Evolutionary conservation across 1,140 invertebrate genomes (phyloP).

Genomic region (Cydia fagiglandana): DNA sequence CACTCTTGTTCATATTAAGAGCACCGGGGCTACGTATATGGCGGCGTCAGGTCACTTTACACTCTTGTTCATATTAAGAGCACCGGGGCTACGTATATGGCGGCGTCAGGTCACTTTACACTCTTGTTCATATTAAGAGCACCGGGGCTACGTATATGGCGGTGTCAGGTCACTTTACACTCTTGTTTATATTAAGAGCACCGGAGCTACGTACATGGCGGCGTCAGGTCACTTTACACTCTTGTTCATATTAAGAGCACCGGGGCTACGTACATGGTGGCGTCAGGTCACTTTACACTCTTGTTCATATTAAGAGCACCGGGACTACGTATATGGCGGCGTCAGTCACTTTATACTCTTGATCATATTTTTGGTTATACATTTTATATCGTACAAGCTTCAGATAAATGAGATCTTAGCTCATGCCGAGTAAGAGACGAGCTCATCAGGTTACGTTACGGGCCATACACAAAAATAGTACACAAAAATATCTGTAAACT

Average conservation of each 20-base stretch:
- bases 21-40: constrained; percentile 97
- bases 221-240: constrained; percentile 85
- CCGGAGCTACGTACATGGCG: constrained; percentile 97
- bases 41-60: constrained; percentile 89
- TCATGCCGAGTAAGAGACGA: too few species aligned
- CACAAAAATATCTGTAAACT: too few species aligned
- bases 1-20: constrained; percentile 85
- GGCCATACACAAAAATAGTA: too few species aligned
- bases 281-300: constrained; percentile 83
- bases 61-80: constrained; percentile 87
- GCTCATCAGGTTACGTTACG: too few species aligned
- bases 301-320: constrained; percentile 91
- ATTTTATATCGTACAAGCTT: too few species aligned
- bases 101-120: constrained; percentile 87
- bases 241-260: constrained; percentile 91
- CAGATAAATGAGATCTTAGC: too few species aligned
- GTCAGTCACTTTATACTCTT: constrained; percentile 80
- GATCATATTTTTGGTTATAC: too few species aligned
- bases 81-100: constrained; percentile 98
- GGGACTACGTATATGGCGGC: constrained; percentile 98
- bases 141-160: constrained; percentile 98
- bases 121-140: constrained; percentile 87
- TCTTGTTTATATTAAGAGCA: constrained; percentile 89
- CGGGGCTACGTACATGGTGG: constrained; percentile 97
- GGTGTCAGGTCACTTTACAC: constrained; percentile 85